Percentiles rank a stretch among this genome's conserved stretches.
Evolutionary conservation across 2,113 vertebrate species (phyloP).

Genomic region (Halichoerus grypus): DNA sequence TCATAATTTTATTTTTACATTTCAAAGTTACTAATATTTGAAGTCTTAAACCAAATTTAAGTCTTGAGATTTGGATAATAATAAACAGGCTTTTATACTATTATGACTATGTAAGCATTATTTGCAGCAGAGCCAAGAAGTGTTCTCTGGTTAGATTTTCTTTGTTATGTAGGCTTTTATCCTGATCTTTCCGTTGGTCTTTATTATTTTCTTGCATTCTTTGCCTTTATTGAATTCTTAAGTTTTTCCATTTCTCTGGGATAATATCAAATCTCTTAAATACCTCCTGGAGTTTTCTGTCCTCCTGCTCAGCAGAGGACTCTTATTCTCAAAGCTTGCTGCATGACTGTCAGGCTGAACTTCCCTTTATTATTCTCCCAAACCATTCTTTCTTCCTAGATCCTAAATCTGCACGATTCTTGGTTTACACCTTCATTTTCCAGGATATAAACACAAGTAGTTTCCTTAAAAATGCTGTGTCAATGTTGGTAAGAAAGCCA

Average conservation of each 20-base stretch:
- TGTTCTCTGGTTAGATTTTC: not conserved
- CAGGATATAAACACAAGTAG: not conserved
- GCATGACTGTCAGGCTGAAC: not conserved
- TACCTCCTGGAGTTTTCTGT: not conserved
- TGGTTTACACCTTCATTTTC: not conserved
- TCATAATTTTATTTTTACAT: not conserved
- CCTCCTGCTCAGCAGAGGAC: not conserved
- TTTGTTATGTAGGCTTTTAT: not conserved
- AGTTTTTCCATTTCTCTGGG: not conserved
- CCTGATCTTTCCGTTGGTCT: not conserved
- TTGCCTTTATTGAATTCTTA: not conserved
- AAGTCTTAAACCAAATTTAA: not conserved
- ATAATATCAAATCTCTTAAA: not conserved
- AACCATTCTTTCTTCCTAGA: not conserved
- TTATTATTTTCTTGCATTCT: not conserved
- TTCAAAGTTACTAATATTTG: slow-evolving; percentile 2
- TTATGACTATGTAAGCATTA: not conserved
- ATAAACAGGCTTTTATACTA: not conserved
- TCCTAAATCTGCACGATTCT: not conserved
- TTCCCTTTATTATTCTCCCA: not conserved
- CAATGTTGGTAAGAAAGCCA: not conserved
- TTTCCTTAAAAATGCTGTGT: not conserved
- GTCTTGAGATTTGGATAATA: not conserved
- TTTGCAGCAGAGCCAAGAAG: not conserved
- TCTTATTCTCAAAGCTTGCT: not conserved